Conservation (phyloP, 2,797 vertebrate genomes). For the Poecilia velifera region DNA sequence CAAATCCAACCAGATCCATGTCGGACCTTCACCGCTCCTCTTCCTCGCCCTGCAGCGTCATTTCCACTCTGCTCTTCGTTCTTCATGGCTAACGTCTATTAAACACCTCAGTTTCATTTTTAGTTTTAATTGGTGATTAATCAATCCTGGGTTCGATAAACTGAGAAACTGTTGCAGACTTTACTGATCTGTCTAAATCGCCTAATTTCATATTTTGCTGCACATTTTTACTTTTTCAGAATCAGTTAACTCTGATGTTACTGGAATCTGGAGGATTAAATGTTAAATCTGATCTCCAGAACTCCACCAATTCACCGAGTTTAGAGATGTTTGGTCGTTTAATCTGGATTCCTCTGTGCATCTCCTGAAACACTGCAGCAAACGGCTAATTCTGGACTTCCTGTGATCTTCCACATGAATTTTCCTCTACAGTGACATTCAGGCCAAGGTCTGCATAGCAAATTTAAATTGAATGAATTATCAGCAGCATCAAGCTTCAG, state of each 20-base stretch:
- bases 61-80: slow-evolving; percentile 32
- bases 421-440: slow-evolving; percentile 24
- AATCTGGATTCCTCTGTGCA: background rate
- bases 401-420: slow-evolving; percentile 14
- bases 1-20: slow-evolving; percentile 51
- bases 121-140: slow-evolving; percentile 22
- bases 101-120: slow-evolving; percentile 22
- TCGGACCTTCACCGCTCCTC: slow-evolving; percentile 50
- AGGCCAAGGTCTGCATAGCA: slow-evolving; percentile 24
- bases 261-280: background rate
- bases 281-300: background rate
- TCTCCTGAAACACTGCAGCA: slow-evolving; percentile 1
- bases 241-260: background rate
- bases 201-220: background rate
- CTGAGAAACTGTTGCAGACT: slow-evolving; percentile 5
- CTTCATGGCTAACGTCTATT: slow-evolving; percentile 4
- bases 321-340: background rate
- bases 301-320: background rate
- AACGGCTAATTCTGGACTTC: slow-evolving; percentile 14
- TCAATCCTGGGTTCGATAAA: slow-evolving; percentile 1
- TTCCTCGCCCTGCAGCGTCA: slow-evolving; percentile 31
- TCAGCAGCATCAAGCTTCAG: slow-evolving; percentile 2
- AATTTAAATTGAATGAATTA: slow-evolving; percentile 13
- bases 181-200: background rate
- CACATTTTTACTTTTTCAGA: background rate